Evolutionary conservation across 2,113 vertebrate genomes (phyloP), one percentile per base, ranked within the genome.

Genomic region (Corythaixoides concolor): DNA sequence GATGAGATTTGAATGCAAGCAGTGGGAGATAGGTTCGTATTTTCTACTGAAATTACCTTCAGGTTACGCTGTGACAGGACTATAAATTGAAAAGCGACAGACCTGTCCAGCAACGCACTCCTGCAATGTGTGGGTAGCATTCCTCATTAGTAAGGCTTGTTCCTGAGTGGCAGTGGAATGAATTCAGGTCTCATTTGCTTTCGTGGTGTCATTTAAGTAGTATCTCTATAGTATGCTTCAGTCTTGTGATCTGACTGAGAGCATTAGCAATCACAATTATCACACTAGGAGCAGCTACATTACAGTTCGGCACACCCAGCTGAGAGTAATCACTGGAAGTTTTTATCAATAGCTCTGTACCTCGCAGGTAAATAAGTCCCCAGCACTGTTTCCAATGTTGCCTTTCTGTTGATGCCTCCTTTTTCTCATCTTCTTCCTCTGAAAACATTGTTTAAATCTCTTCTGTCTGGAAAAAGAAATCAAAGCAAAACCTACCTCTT

Each of bases 41-140:
- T 97, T 98, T 93, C 55, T 79, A 11, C 59, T 94, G 93, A 96
- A 97, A 96, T 97, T 95, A 94, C 85, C 87, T 96, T 93, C 52
- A 79, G 76, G 68, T 81, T 97, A 70, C 41, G 8, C 63, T 89
- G 84, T 84, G 89, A 85, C 94, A 90, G 94, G 90, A 73, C 55
- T 83, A 81, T 80, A 84, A 68, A 89, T 79, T 59, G 53, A 30
- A 86, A 89, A 85, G 84, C 4, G 3, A 70, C 70, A 85, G 93
- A 89, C 70, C 75, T 72, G 78, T 63, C 81, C 66, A 45, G 81
- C 37, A 77, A 49, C 0, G 3, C 4, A 2, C 82, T 90, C 26
- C 58, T 68, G 67, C 63, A 52, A 24, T 6, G 17, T n/a, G 83
- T 76, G 45, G 55, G 70, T 15, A 43, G 32, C 70, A 27, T 28